These are phyloP conservation scores for Macropus fuliginosus DNA, from an alignment of 2,797 vertebrate species.

Conservation along the genomic window DNA sequence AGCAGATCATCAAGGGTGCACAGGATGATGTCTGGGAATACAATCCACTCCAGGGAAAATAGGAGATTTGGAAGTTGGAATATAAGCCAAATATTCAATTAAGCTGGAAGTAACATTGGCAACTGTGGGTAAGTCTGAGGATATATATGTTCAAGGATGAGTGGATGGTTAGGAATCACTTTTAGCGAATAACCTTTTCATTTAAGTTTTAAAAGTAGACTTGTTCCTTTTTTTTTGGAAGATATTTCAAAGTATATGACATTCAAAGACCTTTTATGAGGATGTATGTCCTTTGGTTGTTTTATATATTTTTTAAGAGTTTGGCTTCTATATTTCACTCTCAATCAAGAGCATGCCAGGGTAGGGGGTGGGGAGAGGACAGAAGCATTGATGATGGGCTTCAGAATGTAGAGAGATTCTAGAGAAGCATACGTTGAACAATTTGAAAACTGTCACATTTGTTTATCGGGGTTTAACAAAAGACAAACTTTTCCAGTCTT, in stretches of 20 bases:
- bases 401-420: neutral
- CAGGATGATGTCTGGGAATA: neutral
- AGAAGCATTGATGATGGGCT: neutral
- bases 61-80: neutral
- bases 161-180: neutral
- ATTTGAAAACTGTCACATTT: neutral
- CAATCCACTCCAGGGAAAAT: neutral
- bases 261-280: neutral
- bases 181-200: neutral
- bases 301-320: neutral
- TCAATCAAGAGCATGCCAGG: neutral
- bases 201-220: neutral
- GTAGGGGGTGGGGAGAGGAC: too few relatives aligned
- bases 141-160: neutral
- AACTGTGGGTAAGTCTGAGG: neutral
- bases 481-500: neutral
- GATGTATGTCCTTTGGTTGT: neutral
- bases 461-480: neutral
- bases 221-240: neutral
- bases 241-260: neutral
- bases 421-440: neutral
- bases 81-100: neutral
- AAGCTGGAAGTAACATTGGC: neutral
- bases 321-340: neutral
- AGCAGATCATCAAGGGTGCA: neutral